A percentile compares a stretch with the other conserved stretches of the same genome.
These are phyloP conservation scores for Hippopotamyrus pictus DNA, from an alignment of 2,797 vertebrate genomes.

Conservation along the genomic window DNA sequence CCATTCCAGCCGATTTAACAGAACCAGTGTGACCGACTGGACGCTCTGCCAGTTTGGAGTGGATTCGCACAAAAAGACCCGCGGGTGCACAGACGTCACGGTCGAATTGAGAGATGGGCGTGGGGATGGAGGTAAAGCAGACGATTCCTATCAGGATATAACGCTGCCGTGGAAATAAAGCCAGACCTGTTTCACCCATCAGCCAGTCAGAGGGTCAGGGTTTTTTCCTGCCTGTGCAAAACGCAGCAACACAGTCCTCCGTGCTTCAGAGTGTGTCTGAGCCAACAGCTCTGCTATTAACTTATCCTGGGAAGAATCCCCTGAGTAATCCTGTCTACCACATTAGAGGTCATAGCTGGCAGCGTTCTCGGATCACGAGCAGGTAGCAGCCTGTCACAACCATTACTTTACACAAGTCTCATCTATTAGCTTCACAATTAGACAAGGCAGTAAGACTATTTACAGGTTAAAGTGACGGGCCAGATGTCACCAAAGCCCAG, in stretches of 20 bases:
- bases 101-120: neutral
- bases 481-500: neutral
- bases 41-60: neutral
- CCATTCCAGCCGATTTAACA: neutral
- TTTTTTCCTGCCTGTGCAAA: neutral
- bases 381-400: neutral
- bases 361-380: neutral
- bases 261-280: neutral
- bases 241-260: neutral
- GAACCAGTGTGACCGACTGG: neutral
- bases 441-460: neutral
- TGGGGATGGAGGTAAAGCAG: neutral
- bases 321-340: neutral
- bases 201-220: neutral
- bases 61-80: neutral
- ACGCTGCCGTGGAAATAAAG: neutral
- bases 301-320: neutral
- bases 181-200: neutral
- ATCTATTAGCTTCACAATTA: neutral
- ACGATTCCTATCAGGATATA: neutral
- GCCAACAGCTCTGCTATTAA: neutral
- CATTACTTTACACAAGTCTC: neutral
- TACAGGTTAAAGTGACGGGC: neutral
- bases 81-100: neutral
- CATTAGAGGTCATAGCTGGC: neutral